These are phyloP conservation scores for Callithrix jacchus DNA, from an alignment of 2,113 vertebrate genomes.

Conservation along the genomic window DNA sequence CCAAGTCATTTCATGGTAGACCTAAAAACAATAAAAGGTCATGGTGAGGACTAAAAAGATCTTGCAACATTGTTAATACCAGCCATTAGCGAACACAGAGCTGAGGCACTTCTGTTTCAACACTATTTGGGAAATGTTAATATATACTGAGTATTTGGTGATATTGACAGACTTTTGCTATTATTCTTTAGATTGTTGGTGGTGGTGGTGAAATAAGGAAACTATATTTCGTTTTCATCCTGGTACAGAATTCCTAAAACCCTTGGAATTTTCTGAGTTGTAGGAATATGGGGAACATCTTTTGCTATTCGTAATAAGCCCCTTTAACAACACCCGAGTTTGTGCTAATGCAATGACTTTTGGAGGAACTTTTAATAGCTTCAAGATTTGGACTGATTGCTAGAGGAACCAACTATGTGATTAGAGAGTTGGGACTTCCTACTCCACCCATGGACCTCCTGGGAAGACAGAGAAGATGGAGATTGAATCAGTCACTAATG, in stretches of 20 bases:
- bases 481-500: background rate
- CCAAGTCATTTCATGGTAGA: background rate
- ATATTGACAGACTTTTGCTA: background rate
- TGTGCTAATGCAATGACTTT: background rate
- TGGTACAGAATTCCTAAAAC: background rate
- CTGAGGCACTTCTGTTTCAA: background rate
- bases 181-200: background rate
- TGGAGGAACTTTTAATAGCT: background rate
- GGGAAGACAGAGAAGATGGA: background rate
- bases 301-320: background rate
- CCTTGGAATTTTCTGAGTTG: background rate
- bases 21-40: background rate
- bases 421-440: background rate
- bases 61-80: background rate
- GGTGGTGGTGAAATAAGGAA: background rate
- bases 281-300: background rate
- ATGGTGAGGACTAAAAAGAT: background rate
- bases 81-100: too few species aligned
- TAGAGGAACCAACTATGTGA: background rate
- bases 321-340: background rate
- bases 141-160: background rate
- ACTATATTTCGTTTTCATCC: background rate
- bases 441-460: background rate
- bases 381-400: background rate
- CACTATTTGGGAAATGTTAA: background rate